Base-by-base conservation (phyloP, 1,140 invertebrate species). In the Gonioctena quinquepunctata region DNA sequence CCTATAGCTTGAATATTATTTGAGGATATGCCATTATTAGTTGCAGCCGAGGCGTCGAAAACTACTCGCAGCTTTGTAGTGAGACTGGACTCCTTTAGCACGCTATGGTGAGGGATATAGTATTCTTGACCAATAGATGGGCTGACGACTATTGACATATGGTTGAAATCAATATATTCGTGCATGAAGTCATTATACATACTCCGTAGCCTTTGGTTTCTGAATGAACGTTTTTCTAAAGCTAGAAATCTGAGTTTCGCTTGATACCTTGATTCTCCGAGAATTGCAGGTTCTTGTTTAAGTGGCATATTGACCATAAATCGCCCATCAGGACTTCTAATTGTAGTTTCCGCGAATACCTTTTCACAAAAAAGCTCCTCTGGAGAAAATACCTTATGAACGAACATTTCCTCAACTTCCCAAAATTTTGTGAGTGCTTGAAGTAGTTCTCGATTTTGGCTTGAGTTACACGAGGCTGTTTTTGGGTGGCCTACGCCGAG, bases 101-200 rank as follows among this genome's bases (percentile, higher is more conserved):
- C 82, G 0, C 72, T 73, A 57, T 85, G 84, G 78, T 86, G 85
- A 1, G 85, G 83, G 5, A 86, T 2, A 67, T 67, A 67, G 1
- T 33, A 67, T 7, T 0, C n/a, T 33, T 33, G 8, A 1, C n/a
- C 28, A 33, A 13, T 13, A 33, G 28, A 11, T 33, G 28, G 28
- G n/a, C n/a, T 33, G n/a, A 2, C n/a, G 28, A 33, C 28, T 33
- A 0, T 33, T 33, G 28, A 33, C 5, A 33, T 33, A 33, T 33
- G 28, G 28, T 33, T 33, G 6, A 33, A 13, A 1, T 7, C 8
- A 33, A 33, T 33, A 33, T 6, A 33, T 13, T 33, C 28, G 28
- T 33, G 2, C 28, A 33, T 33, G 28, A 33, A 33, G 3, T 13
- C 28, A 2, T 2, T 33, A 13, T 33, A 33, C 28, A 33, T 33